Conservation (phyloP, 2,797 vertebrate genomes). For the Trematomus bernacchii region DNA sequence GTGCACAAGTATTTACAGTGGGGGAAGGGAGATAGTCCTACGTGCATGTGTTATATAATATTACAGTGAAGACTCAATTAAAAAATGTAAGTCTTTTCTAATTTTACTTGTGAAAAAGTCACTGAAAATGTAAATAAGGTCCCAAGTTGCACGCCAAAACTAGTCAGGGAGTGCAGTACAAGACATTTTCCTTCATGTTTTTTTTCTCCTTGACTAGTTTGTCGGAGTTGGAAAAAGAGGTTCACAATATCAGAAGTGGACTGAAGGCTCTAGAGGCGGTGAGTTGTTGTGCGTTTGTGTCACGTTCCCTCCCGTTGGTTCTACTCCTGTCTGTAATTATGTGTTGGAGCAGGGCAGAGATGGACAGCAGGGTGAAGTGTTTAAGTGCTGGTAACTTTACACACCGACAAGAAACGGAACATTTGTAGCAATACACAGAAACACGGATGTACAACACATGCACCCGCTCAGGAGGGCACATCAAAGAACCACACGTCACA, state of each 20-base stretch:
- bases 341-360: constrained; percentile 41
- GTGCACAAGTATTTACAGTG: constrained; percentile 48
- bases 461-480: neutral
- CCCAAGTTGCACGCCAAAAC: neutral
- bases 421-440: constrained; percentile 20
- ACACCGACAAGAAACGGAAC: constrained; percentile 16
- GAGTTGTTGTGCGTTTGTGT: constrained; percentile 80
- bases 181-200: neutral
- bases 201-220: constrained; percentile 80
- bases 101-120: neutral
- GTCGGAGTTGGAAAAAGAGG: constrained; percentile 96
- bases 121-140: neutral
- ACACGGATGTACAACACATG: neutral
- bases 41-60: constrained; percentile 7
- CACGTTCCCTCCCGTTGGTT: constrained; percentile 54
- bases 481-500: neutral
- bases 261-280: constrained; percentile 96
- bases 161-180: neutral
- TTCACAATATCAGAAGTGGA: constrained; percentile 92
- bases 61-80: neutral
- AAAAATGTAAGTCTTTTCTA: neutral
- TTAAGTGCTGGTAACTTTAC: constrained; percentile 51
- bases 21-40: neutral
- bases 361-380: constrained; percentile 57
- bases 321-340: constrained; percentile 72